Base-by-base conservation (phyloP, 2,113 vertebrate species). In the Menidia beryllina region DNA sequence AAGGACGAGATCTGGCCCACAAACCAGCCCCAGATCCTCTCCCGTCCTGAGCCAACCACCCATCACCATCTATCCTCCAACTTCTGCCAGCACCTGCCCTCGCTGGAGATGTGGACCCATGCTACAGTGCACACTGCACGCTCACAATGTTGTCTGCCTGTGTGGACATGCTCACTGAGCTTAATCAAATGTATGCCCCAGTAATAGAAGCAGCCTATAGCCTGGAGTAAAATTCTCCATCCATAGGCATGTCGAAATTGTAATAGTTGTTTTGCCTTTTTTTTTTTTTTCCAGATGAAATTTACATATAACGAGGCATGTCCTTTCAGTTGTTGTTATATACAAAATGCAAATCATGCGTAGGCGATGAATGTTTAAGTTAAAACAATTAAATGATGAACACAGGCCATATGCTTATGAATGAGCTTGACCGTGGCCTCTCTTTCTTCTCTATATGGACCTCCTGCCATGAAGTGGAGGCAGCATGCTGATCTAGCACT, bases 401-500 rank as follows among this genome's bases (percentile, higher is more conserved):
- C 10, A 14, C 38, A 38, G 53, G 64, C 52, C 69, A 74, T 75
- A 49, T 55, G 71, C 41, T 69, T 64, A 30, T n/a, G n/a, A 47
- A 63, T 73, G 68, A 53, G 56, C 56, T 71, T 66, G 81, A 78
- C 81, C 68, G 58, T 36, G 59, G 69, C 56, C 61, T 36, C 54
- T 77, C 53, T 72, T 70, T 81, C 54, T 79, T 73, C 77, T 83
- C 71, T 82, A 65, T 76, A 75, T 77, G 77, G 81, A 70, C 81
- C 76, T 75, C 58, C 81, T 81, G 70, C 79, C 64, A 69, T 62
- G 86, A 79, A 72, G 63, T 41, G 11, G 45, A 75, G 72, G 61
- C 70, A 81, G 79, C 78, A 59, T 86, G 90, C 91, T 93, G 93
- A 91, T 88, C 66, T 81, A 82, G 89, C 88, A 89, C 79, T 90